Evolutionary conservation across 2,888 invertebrate genomes (phyloP).

Genomic region (Nomada hirtipes): DNA sequence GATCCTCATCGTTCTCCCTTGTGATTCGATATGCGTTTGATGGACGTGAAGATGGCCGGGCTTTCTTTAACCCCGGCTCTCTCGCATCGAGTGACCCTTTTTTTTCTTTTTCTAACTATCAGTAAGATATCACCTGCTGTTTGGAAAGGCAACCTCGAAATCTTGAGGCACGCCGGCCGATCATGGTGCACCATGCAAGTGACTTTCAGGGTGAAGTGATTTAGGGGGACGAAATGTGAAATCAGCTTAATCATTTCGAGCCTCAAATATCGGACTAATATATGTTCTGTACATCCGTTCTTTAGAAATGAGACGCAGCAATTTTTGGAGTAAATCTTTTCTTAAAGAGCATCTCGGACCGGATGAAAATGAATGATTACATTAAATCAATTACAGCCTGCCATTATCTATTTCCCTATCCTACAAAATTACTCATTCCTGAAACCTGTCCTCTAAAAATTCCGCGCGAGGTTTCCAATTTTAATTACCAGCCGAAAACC

Average conservation of each 20-base stretch:
- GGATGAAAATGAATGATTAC: too few relatives aligned
- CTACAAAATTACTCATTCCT: too few relatives aligned
- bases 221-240: background rate
- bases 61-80: slow-evolving; percentile 63
- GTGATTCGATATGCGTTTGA: slow-evolving; percentile 74
- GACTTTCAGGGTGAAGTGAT: background rate
- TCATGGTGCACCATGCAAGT: slow-evolving; percentile 3
- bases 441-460: too few relatives aligned
- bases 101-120: slow-evolving; percentile 63
- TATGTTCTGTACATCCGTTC: background rate
- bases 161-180: slow-evolving; percentile 29
- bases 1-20: slow-evolving; percentile 72
- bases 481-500: too few relatives aligned
- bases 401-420: too few relatives aligned
- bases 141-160: slow-evolving; percentile 57
- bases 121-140: slow-evolving; percentile 73
- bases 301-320: background rate
- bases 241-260: background rate
- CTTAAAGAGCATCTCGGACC: too few relatives aligned
- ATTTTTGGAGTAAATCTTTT: too few relatives aligned
- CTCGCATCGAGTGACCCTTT: slow-evolving; percentile 49
- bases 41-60: slow-evolving; percentile 72
- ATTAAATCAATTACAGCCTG: too few relatives aligned
- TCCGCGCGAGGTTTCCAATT: too few relatives aligned
- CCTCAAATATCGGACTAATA: too few relatives aligned